Base-by-base conservation (phyloP, 2,888 invertebrate species). In the Latheticus oryzae region DNA sequence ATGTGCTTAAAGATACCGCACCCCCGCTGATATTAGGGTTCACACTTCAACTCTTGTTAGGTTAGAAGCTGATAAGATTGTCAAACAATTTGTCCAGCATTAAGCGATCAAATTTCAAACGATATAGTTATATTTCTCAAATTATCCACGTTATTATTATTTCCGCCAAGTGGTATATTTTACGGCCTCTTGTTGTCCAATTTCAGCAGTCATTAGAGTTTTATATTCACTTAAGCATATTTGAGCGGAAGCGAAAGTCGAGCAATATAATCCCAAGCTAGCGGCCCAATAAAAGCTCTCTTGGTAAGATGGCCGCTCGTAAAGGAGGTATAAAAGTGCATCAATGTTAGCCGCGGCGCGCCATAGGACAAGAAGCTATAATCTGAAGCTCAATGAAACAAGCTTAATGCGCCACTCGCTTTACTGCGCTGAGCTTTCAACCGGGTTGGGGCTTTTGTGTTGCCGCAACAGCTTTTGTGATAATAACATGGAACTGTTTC, bases 301-400 rank as follows among this genome's bases (percentile, higher is more conserved):
- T 58, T 63, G 58, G 62, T 72, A 73, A 75, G 73, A 75, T 75
- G 74, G 74, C 72, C 71, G 75, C 73, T 73, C 73, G 72, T 74
- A 75, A 75, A 73, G 70, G 70, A 69, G 69, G 67, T 68, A 66
- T 69, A 74, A 74, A 74, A 73, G 71, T 73, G 74, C 73, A 74
- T 71, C 74, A 69, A 64, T 60, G 71, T 70, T 68, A 65, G 72
- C 69, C 70, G 63, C 67, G 67, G 66, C 65, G 65, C 67, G 70
- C 71, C 63, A 75, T 75, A 74, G 74, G 74, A 73, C 73, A 71
- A 73, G 70, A 61, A 71, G 73, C 73, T 67, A 72, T 76, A 74
- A 76, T 73, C 74, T 68, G 67, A 70, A 72, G 72, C 73, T 74
- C 73, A 71, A 74, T 73, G 73, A 76, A n/a, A 73, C 70, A 66